Evolutionary conservation across 2,888 invertebrate genomes (phyloP), one percentile per base, ranked within the genome.

Genomic region (Plemyria rubiginata): DNA sequence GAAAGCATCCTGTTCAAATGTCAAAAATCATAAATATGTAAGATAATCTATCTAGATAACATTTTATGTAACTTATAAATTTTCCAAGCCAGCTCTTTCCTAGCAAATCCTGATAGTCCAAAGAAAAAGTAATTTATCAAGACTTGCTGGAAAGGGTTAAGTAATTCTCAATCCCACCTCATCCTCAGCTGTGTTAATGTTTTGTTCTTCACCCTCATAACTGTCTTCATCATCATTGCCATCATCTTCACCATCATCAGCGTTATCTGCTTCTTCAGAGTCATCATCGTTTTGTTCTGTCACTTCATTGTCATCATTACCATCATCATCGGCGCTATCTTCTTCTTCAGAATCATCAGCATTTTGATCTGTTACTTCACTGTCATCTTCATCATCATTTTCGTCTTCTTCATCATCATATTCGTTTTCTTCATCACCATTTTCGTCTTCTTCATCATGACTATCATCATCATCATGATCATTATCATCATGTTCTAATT

Each of bases 401-500:
- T 81, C 7, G 7, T 79, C 75, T 28, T 82, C 77, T 53, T 82
- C 78, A 56, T 78, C 74, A 5, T 81, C 69, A 43, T 78, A 71
- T 40, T 79, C 77, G 54, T 83, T 75, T 28, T 82, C 77, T 53
- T 82, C 78, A 56, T 78, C 74, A 5, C 81, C 69, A 43, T 78
- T 72, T 40, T 79, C 77, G 54, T 83, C 80, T 50, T 81, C 76
- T 54, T 84, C 75, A 22, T 77, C 74, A 28, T 79, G 75, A 22
- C 78, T 64, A 9, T 58, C 52, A 15, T 50, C 48, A 41, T 59
- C 38, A 12, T 49, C 32, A 48, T 60, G 11, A 8, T 54, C 66
- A 72, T 80, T 76, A 11, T 76, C 86, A 43, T 87, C 79, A 65
- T 82, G 77, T 43, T 85, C 80, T 57, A 70, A 28, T 59, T 71